Evolutionary conservation across 35 echinoderm and acorn worm species (phyloP).

Genomic region (Holothuria glaberrima): DNA sequence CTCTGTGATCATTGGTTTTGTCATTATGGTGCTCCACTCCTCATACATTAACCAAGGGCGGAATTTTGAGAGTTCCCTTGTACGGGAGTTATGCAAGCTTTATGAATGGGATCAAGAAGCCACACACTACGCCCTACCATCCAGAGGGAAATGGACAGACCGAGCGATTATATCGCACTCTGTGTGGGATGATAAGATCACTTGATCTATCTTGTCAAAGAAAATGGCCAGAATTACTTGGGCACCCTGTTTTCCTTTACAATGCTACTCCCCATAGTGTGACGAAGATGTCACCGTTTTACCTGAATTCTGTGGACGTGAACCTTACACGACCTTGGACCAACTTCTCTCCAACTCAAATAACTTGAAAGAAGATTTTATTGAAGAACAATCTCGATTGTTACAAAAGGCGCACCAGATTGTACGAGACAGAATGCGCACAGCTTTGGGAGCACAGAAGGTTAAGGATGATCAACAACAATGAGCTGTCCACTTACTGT

Average conservation of each 20-base stretch:
- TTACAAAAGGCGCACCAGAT: conserved; percentile 15
- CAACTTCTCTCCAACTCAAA: conserved; percentile 33
- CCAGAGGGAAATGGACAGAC: conserved; percentile 41
- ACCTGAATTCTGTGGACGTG: conserved; percentile 47
- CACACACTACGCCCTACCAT: conserved; percentile 57
- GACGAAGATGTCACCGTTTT: conserved; percentile 35
- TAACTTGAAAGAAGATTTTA: conserved; percentile 49
- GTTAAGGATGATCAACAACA: neutral
- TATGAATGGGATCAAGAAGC: conserved; percentile 56
- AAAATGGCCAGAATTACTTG: conserved; percentile 60
- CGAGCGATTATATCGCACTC: conserved; percentile 52
- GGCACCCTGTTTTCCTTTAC: conserved; percentile 62
- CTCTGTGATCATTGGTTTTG: conserved; percentile 55
- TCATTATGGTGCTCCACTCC: conserved; percentile 53
- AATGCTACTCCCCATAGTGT: conserved; percentile 50
- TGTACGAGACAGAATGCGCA: neutral
- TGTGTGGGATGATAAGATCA: conserved; percentile 58
- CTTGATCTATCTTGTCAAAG: conserved; percentile 15
- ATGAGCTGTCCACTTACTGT: conserved; percentile 13
- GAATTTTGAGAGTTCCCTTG: conserved; percentile 60
- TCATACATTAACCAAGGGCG: conserved; percentile 64
- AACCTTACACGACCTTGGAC: conserved; percentile 50
- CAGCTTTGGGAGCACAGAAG: neutral
- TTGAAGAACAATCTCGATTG: neutral
- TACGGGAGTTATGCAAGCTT: conserved; percentile 61